phyloP scores from a whole-genome alignment of 1,140 invertebrate genomes.

The Caenorhabditis latens region DNA sequence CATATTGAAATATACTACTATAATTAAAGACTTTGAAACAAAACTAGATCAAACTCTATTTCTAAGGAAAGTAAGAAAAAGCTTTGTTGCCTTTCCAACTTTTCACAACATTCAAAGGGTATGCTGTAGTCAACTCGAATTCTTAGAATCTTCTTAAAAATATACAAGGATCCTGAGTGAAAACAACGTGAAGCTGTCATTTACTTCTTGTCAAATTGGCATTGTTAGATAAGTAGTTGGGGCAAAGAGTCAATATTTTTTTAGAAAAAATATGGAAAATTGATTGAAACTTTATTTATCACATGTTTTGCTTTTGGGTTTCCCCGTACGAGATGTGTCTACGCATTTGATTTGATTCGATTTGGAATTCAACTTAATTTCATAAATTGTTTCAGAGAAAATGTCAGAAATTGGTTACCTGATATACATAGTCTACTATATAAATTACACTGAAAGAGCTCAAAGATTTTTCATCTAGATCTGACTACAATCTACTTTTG shows the following conservation, averaged over 20 bases:
- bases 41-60: too few relatives aligned
- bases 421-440: too few relatives aligned
- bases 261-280: neutral
- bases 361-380: neutral
- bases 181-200: neutral
- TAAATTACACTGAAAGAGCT: neutral
- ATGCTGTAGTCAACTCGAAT: neutral
- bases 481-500: neutral
- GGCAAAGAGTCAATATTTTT: conserved; percentile 17
- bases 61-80: too few relatives aligned
- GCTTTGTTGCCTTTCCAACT: too few relatives aligned
- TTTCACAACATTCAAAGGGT: too few relatives aligned
- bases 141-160: neutral
- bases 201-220: conserved; percentile 1
- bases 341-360: neutral
- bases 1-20: too few relatives aligned
- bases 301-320: neutral
- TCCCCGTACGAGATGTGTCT: neutral
- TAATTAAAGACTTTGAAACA: too few relatives aligned
- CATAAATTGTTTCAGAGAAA: neutral
- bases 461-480: neutral
- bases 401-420: neutral
- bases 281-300: neutral
- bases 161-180: neutral
- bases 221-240: conserved; percentile 12